These are phyloP conservation scores for Drosophila subquinaria DNA, from an alignment of 2,888 invertebrate genomes.

Conservation along the genomic window DNA sequence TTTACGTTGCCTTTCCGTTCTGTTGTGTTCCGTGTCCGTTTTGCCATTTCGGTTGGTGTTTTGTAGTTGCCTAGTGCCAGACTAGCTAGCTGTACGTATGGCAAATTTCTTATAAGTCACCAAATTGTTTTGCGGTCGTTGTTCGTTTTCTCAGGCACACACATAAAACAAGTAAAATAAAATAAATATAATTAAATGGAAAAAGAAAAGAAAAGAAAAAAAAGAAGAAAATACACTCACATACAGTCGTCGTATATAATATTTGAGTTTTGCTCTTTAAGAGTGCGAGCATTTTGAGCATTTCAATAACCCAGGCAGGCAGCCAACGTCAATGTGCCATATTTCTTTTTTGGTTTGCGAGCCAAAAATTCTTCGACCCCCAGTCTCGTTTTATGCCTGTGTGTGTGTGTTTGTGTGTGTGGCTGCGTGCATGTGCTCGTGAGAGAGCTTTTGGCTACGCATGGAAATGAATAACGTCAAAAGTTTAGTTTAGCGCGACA, in stretches of 20 bases:
- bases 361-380: slow-evolving; percentile 65
- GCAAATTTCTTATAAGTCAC: slow-evolving; percentile 29
- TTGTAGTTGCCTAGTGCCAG: slow-evolving; percentile 20
- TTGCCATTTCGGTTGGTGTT: slow-evolving; percentile 47
- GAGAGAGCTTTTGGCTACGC: slow-evolving; percentile 55
- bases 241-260: slow-evolving; percentile 1
- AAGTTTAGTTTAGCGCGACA: slow-evolving; percentile 55
- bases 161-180: slow-evolving; percentile 11
- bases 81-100: slow-evolving; percentile 27
- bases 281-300: slow-evolving; percentile 21
- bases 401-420: slow-evolving; percentile 24
- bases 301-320: slow-evolving; percentile 24
- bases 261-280: slow-evolving; percentile 33
- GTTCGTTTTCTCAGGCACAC: slow-evolving; percentile 3
- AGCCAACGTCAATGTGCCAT: slow-evolving; percentile 58
- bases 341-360: slow-evolving; percentile 59
- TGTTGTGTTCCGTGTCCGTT: slow-evolving; percentile 58
- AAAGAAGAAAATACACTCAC: slow-evolving; percentile 2
- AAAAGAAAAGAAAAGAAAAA: slow-evolving; percentile 2
- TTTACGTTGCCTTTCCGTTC: slow-evolving; percentile 64
- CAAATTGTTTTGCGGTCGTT: slow-evolving; percentile 24
- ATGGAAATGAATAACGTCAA: slow-evolving; percentile 62
- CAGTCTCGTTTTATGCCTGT: slow-evolving; percentile 36
- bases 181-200: slow-evolving; percentile 4
- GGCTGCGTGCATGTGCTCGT: slow-evolving; percentile 15